Percentiles rank a stretch among this genome's conserved stretches.
These are phyloP conservation scores for Pimpla rufipes DNA, from an alignment of 2,888 invertebrate genomes.

Conservation along the genomic window DNA sequence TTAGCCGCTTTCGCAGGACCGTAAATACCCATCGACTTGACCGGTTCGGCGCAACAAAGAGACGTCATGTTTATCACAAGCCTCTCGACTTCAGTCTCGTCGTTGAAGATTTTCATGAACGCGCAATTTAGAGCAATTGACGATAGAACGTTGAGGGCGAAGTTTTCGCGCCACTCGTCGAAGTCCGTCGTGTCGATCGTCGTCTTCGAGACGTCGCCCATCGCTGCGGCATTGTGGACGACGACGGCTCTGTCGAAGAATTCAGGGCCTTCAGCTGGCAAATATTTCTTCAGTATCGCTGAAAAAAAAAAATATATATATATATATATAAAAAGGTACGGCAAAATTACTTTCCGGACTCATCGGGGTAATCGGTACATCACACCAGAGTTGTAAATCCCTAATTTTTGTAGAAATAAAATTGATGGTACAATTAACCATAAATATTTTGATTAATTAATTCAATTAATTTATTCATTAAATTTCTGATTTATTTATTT, in stretches of 20 bases:
- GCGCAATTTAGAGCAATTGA: constrained; percentile 90
- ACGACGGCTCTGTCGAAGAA: constrained; percentile 90
- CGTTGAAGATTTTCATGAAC: constrained; percentile 89
- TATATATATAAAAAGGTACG: no score
- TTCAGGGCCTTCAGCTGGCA: constrained; percentile 81
- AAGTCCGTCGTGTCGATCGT: constrained; percentile 89
- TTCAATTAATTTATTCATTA: no score
- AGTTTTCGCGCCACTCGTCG: constrained; percentile 89
- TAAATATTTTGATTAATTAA: no score
- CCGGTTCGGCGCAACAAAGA: constrained; percentile 91
- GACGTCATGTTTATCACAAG: constrained; percentile 95
- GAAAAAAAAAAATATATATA: background rate
- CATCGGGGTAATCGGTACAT: no score
- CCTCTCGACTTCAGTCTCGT: constrained; percentile 83
- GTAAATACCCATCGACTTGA: constrained; percentile 93
- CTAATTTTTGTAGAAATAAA: no score
- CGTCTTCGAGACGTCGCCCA: constrained; percentile 90
- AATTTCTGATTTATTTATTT: no score
- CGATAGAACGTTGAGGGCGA: constrained; percentile 92
- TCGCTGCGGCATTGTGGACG: constrained; percentile 95
- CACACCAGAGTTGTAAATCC: no score
- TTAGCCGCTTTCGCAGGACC: constrained; percentile 95
- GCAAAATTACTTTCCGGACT: background rate
- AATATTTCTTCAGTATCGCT: constrained; percentile 33
- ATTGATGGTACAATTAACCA: no score